These are phyloP conservation scores for Cebidichthys violaceus DNA, from an alignment of 2,113 vertebrate genomes.

Conservation along the genomic window DNA sequence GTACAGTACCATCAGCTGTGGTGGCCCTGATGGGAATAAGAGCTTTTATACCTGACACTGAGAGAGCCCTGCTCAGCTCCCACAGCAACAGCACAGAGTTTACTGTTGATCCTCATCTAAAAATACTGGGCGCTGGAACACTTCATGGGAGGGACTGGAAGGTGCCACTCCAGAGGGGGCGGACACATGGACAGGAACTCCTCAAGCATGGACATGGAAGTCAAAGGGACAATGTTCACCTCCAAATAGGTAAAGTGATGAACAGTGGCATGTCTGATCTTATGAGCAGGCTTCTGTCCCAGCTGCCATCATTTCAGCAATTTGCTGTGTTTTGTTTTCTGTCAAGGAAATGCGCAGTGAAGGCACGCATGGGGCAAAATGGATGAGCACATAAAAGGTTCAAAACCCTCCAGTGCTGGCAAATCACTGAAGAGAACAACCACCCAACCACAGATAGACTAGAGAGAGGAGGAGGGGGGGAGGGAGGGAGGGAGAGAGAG, in stretches of 20 bases:
- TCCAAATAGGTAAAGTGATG: slow-evolving; percentile 43
- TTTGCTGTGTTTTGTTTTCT: slow-evolving; percentile 55
- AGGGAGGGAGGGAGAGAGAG: background rate
- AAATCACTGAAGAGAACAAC: slow-evolving; percentile 66
- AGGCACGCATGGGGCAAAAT: slow-evolving; percentile 23
- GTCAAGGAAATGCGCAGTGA: slow-evolving; percentile 61
- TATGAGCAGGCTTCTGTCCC: background rate
- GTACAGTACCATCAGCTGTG: slow-evolving; percentile 14
- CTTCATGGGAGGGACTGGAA: background rate
- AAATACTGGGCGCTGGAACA: slow-evolving; percentile 18
- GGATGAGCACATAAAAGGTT: slow-evolving; percentile 59
- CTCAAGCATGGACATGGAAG: background rate
- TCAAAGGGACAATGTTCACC: slow-evolving; percentile 17
- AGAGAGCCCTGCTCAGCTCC: slow-evolving; percentile 1
- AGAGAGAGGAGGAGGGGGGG: background rate
- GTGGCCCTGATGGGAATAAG: slow-evolving; percentile 23
- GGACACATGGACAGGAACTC: background rate
- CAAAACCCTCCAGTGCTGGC: slow-evolving; percentile 57
- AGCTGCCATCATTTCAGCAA: slow-evolving; percentile 52
- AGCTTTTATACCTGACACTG: slow-evolving; percentile 13
- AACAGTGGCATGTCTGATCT: slow-evolving; percentile 22
- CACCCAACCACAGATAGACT: slow-evolving; percentile 59
- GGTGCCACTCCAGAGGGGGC: slow-evolving; percentile 18
- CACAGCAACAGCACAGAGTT: slow-evolving; percentile 16
- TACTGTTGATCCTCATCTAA: slow-evolving; percentile 10